A percentile compares a stretch with the other conserved stretches of the same genome.
phyloP scores from a whole-genome alignment of 37 sponge, comb jelly and placozoan genomes.

The Geodia barretti region DNA sequence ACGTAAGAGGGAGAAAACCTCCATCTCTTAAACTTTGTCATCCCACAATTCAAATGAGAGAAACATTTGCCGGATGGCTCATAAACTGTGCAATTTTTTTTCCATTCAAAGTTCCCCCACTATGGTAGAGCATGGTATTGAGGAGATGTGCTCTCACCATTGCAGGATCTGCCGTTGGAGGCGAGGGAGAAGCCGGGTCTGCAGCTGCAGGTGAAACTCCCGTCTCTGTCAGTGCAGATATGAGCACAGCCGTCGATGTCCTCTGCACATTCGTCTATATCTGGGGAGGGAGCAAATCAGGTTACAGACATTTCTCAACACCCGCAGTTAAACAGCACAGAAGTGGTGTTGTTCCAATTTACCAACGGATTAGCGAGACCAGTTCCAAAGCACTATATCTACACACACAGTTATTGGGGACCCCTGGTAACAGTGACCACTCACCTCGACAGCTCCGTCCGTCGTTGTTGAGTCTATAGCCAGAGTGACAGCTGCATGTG shows the following conservation, averaged over 20 bases:
- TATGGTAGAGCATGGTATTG: background rate
- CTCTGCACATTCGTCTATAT: constrained; percentile 38
- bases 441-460: constrained; percentile 19
- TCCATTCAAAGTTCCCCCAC: background rate
- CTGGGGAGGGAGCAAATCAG: background rate
- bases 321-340: too few species aligned
- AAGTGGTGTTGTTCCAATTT: too few species aligned
- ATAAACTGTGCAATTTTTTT: too few species aligned
- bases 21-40: too few species aligned
- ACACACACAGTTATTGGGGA: background rate
- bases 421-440: too few species aligned
- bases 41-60: too few species aligned
- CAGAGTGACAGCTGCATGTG: constrained; percentile 28
- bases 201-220: constrained; percentile 27
- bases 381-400: too few species aligned
- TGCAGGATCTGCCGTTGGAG: constrained; percentile 4
- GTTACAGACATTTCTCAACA: too few species aligned
- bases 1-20: too few species aligned
- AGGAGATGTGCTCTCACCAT: constrained; percentile 3
- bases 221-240: constrained; percentile 18
- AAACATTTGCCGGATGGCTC: too few species aligned
- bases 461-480: constrained; percentile 5
- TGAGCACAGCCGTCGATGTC: constrained; percentile 25
- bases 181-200: constrained; percentile 14
- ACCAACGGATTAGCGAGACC: too few species aligned